Evolutionary conservation across 30 jellyfish, hydroid and myxozoan genomes (phyloP), one percentile per base, ranked within the genome.

Genomic region (Hydractinia echinata): DNA sequence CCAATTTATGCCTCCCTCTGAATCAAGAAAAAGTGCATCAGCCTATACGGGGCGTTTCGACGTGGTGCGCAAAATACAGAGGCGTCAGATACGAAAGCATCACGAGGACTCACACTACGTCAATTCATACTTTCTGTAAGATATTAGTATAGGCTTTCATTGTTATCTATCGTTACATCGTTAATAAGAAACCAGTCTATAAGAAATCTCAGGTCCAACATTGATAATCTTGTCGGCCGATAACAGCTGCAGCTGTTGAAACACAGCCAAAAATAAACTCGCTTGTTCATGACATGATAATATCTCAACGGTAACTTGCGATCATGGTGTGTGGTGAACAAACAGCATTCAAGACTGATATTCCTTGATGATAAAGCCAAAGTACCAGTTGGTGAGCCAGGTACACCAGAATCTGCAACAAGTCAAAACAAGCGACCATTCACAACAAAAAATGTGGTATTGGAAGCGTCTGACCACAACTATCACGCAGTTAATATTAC

Each of bases 331-430:
- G 83, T 67, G 5, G 66, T 14, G 67, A 67, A 81, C 14, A 52
- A 54, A 66, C 30, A 44, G 18, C 58, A 81, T 10, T 11, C 54
- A 60, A 39, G 4, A 6, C 85, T 81, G 20, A 73, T 81, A 15
- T 81, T 67, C 74, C 51, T 81, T 76, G 89, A 81, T 68, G 89
- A 81, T 55, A 81, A 81, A 54, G 89, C 85, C n/a, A 81, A 81
- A 68, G 60, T 81, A 30, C 74, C 85, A 4, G 54, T 81, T 16
- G 89, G 89, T 16, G 85, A 81, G 18, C 84, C 89, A 4, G 89
- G 84, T 7, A 66, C 84, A n/a, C 89, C 85, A 15, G 85, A 79
- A 54, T 73, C 89, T 5, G 84, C 89, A 15, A 81, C 83, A 10
- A 67, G 51, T 4, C 78, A 21, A 0, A 67, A 13, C 50, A 15